Percentiles rank a stretch among this genome's conserved stretches.
Conservation (phyloP, 2,113 vertebrate genomes). For the Cathartes aura region DNA sequence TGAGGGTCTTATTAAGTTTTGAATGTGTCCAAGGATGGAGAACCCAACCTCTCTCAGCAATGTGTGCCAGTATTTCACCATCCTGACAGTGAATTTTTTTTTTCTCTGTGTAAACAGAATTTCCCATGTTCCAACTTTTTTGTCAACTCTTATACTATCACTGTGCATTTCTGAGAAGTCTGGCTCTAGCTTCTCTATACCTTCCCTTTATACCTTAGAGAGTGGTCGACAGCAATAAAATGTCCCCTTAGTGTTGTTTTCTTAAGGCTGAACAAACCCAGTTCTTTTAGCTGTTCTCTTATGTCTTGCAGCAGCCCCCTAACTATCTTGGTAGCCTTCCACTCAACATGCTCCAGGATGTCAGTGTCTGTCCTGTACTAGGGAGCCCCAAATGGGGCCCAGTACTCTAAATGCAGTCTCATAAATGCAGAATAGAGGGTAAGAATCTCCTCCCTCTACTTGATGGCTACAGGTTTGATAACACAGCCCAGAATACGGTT, state of each 20-base stretch:
- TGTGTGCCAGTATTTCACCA: neutral
- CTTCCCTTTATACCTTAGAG: neutral
- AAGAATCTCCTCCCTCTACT: neutral
- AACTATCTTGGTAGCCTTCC: neutral
- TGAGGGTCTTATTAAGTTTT: neutral
- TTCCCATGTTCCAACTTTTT: neutral
- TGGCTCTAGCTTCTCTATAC: neutral
- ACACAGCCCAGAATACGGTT: neutral
- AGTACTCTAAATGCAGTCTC: neutral
- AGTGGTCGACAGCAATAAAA: neutral
- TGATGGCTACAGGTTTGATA: neutral
- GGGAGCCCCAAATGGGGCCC: neutral
- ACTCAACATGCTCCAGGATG: neutral
- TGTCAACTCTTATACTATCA: neutral
- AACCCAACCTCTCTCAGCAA: neutral
- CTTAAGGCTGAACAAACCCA: neutral
- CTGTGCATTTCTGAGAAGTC: neutral
- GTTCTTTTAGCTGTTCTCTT: neutral
- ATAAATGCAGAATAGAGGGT: neutral
- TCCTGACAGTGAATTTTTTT: neutral
- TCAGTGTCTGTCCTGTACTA: neutral
- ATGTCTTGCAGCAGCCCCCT: neutral
- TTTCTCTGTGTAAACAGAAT: neutral
- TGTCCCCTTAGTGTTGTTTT: neutral
- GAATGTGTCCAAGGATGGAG: neutral